phyloP scores from a whole-genome alignment of 2,113 vertebrate genomes.

The Oncorhynchus kisutch region DNA sequence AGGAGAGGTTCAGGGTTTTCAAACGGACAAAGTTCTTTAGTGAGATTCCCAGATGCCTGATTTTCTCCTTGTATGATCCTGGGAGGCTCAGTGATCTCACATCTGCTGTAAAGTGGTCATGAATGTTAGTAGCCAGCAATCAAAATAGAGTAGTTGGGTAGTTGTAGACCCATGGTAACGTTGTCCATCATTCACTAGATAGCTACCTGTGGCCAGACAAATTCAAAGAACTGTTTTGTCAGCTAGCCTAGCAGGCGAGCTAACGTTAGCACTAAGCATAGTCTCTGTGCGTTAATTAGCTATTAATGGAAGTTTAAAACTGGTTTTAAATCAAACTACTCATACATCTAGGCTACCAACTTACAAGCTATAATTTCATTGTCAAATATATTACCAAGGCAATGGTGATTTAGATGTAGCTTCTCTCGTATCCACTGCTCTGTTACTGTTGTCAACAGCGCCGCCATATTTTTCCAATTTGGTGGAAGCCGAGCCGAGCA shows the following conservation, averaged over 20 bases:
- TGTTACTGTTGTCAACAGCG: constrained; percentile 57
- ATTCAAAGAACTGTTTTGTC: too few species aligned
- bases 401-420: constrained; percentile 63
- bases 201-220: too few species aligned
- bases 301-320: not conserved
- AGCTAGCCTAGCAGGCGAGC: too few species aligned
- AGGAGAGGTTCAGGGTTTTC: constrained; percentile 78
- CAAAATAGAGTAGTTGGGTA: not conserved
- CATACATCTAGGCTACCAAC: not conserved
- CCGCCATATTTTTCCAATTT: constrained; percentile 75
- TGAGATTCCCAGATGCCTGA: constrained; percentile 71
- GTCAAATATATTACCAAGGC: constrained; percentile 67
- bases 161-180: too few species aligned
- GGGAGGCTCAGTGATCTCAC: constrained; percentile 77
- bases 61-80: constrained; percentile 79
- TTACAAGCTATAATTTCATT: not conserved
- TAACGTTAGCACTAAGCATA: not conserved
- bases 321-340: not conserved
- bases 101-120: constrained; percentile 62
- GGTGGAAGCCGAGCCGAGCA: constrained; percentile 19
- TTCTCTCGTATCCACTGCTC: constrained; percentile 76
- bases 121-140: not conserved
- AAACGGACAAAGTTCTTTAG: constrained; percentile 73
- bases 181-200: not conserved
- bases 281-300: not conserved